A percentile compares a stretch with the other conserved stretches of the same genome.
Conservation (phyloP, 2,797 vertebrate genomes). For the Sylvilagus floridanus region DNA sequence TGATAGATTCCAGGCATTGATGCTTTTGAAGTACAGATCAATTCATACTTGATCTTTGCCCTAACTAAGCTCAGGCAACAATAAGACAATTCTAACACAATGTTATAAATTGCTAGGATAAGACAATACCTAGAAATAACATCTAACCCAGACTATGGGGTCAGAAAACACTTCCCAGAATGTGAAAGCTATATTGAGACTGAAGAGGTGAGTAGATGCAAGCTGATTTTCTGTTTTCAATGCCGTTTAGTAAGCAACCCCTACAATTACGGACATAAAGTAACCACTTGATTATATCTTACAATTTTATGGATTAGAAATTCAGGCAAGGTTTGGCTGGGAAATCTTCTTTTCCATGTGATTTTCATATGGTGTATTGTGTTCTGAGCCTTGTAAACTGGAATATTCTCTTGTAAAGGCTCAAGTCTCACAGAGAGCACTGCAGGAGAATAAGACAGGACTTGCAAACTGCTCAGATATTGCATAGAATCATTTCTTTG, state of each 20-base stretch:
- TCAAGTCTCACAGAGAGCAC: background rate
- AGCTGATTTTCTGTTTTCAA: background rate
- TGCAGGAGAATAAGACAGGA: background rate
- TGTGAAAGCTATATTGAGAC: background rate
- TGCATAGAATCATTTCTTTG: background rate
- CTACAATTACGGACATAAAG: background rate
- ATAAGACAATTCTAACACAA: background rate
- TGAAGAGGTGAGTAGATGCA: background rate
- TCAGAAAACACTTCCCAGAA: background rate
- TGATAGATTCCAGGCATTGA: background rate
- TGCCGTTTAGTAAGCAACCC: background rate
- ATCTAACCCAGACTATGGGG: background rate
- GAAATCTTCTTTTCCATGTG: background rate
- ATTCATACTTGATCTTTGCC: constrained; percentile 4
- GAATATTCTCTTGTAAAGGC: background rate
- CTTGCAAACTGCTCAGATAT: background rate
- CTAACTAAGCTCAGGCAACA: background rate
- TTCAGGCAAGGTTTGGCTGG: background rate
- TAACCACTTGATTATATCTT: background rate
- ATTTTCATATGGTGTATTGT: background rate
- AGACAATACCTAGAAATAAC: background rate
- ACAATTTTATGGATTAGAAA: background rate
- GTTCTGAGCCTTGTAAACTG: background rate
- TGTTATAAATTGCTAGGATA: background rate
- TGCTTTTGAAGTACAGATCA: background rate